phyloP scores from a whole-genome alignment of 2,888 invertebrate species.

The Pediacus dermestoides region DNA sequence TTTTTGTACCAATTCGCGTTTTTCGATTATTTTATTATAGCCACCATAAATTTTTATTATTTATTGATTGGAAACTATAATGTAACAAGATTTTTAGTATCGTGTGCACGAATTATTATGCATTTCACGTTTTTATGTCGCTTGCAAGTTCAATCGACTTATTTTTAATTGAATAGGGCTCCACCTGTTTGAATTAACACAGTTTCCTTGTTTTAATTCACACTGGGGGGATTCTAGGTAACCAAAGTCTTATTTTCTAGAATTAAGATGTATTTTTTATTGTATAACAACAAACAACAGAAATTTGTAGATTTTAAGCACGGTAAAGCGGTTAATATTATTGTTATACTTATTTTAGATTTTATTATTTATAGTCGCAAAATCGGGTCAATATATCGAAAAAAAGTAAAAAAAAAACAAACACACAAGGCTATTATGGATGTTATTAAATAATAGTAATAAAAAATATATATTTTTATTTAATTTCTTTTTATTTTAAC shows the following conservation, averaged over 20 bases:
- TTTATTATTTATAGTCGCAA: slow-evolving; percentile 26
- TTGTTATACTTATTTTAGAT: slow-evolving; percentile 27
- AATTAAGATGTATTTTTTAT: slow-evolving; percentile 14
- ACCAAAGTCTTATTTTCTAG: slow-evolving; percentile 25
- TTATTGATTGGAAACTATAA: too few species aligned
- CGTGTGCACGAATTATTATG: too few species aligned
- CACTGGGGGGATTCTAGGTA: slow-evolving; percentile 20
- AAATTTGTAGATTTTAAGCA: slow-evolving; percentile 28
- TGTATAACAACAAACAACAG: slow-evolving; percentile 15
- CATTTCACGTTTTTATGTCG: too few species aligned
- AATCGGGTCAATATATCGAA: slow-evolving; percentile 29
- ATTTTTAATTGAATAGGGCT: too few species aligned
- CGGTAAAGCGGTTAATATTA: slow-evolving; percentile 30
- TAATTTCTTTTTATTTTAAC: too few species aligned
- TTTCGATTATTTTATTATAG: too few species aligned
- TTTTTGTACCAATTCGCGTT: too few species aligned
- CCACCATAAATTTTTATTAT: too few species aligned
- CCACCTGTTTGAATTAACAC: too few species aligned
- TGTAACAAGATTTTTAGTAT: too few species aligned
- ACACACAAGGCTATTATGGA: slow-evolving; percentile 24
- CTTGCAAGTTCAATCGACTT: too few species aligned
- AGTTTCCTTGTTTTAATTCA: slow-evolving; percentile 18
- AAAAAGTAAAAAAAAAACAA: slow-evolving; percentile 18
- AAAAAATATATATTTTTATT: slow-evolving; percentile 27
- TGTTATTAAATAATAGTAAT: slow-evolving; percentile 24